Evolutionary conservation across 2,888 invertebrate species (phyloP).

Genomic region (Clanis bilineata): DNA sequence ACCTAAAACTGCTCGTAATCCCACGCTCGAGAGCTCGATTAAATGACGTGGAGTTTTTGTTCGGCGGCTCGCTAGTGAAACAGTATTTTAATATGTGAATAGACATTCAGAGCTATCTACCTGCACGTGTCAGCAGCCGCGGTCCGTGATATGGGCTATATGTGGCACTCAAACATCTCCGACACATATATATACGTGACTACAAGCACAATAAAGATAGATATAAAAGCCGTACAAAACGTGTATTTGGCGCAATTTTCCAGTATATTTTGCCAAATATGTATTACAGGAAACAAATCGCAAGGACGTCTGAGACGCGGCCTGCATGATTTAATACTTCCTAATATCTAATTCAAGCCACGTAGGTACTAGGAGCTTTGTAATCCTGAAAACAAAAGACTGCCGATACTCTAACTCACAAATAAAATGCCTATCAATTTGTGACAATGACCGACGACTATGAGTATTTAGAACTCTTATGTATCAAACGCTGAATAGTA

Average conservation of each 20-base stretch:
- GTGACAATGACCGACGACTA: background rate
- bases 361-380: conserved; percentile 34
- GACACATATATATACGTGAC: conserved; percentile 20
- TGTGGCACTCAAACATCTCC: background rate
- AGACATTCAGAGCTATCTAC: conserved; percentile 1
- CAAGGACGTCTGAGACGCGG: conserved; percentile 51
- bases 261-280: conserved; percentile 34
- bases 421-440: background rate
- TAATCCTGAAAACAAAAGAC: conserved; percentile 31
- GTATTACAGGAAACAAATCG: conserved; percentile 39
- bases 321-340: conserved; percentile 41
- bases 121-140: too few relatives aligned
- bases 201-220: background rate
- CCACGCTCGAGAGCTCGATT: conserved; percentile 70
- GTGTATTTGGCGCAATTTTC: conserved; percentile 23
- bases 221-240: conserved; percentile 19
- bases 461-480: too few relatives aligned
- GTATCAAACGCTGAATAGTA: background rate
- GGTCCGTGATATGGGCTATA: background rate
- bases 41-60: conserved; percentile 67
- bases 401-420: background rate
- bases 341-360: conserved; percentile 41
- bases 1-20: conserved; percentile 69
- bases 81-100: conserved; percentile 5
- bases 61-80: conserved; percentile 22